Base-by-base conservation (phyloP, 2,888 invertebrate species). In the Nomada fucata region DNA sequence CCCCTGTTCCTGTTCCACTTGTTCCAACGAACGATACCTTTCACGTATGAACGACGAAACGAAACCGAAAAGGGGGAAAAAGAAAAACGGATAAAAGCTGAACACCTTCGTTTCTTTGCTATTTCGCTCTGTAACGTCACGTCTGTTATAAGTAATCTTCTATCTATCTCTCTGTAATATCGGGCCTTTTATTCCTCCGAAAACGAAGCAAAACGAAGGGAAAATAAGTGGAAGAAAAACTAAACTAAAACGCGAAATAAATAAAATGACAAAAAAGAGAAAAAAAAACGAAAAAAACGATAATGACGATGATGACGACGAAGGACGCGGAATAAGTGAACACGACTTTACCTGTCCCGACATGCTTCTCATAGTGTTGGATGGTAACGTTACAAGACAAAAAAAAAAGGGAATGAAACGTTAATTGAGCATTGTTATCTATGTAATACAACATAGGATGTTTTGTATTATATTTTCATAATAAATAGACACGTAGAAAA, bases 401-500 rank as follows among this genome's bases (percentile, higher is more conserved):
- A 36, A 36, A 90, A 36, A 36, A 36, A 91, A 90, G 84, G 89
- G 85, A 89, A 90, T 90, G 91, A 92, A 92, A 92, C 91, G 92
- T 93, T 93, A 92, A 92, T 93, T 92, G 92, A 93, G 92, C 93
- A 93, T 93, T 93, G 93, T 93, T 93, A 93, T 93, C 93, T 93
- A 93, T 93, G 93, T 93, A 93, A 94, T 94, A 94, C 92, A 92
- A 94, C 93, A 94, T 94, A 94, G 94, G 94, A 94, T 93, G 94
- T 94, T 94, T 94, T 94, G 94, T 94, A 94, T 94, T 94, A 94
- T 94, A 94, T 94, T 93, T 94, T 94, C 94, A 94, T 94, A 94
- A 94, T 94, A 94, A 94, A 94, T 94, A 93, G 94, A 92, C 93
- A 93, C 94, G 94, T 94, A 94, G 94, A 93, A 94, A 94, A 93